Conservation (phyloP, 2,888 invertebrate species). For the Dioctria rufipes region DNA sequence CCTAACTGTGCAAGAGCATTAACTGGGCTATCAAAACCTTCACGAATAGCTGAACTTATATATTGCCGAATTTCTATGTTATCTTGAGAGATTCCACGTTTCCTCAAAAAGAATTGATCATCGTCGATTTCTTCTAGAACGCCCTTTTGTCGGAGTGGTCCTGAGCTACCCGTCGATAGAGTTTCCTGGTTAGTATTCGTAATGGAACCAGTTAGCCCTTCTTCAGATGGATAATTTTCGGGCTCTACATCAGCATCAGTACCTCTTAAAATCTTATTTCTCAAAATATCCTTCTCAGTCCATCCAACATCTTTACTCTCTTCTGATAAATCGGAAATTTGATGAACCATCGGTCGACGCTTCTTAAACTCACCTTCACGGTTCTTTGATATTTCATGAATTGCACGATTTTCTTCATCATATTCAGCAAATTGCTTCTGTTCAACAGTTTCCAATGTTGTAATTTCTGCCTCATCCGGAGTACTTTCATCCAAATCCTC, state of each 20-base stretch:
- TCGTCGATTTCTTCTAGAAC: conserved; percentile 89
- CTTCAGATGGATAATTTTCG: conserved; percentile 65
- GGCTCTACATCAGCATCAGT: conserved; percentile 69
- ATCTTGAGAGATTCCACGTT: conserved; percentile 86
- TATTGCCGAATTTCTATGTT: conserved; percentile 85
- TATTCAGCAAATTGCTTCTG: conserved; percentile 76
- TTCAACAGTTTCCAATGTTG: conserved; percentile 69
- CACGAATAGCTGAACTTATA: conserved; percentile 84
- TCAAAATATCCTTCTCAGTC: conserved; percentile 70
- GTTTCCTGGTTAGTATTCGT: conserved; percentile 72
- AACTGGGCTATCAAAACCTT: conserved; percentile 79
- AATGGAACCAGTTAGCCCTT: conserved; percentile 58
- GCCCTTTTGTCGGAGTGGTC: conserved; percentile 74
- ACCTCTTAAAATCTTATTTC: conserved; percentile 67
- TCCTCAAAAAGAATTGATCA: conserved; percentile 88
- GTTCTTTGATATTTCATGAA: conserved; percentile 72
- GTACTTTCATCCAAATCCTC: conserved; percentile 65
- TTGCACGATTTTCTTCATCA: conserved; percentile 73
- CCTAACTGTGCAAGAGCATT: conserved; percentile 80
- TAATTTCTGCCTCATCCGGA: conserved; percentile 71
- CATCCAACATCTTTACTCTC: conserved; percentile 70
- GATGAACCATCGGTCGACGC: conserved; percentile 69
- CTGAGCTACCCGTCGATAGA: conserved; percentile 77
- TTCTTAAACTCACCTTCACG: conserved; percentile 68
- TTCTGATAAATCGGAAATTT: conserved; percentile 71